A percentile compares a stretch with the other conserved stretches of the same genome.
phyloP scores from a whole-genome alignment of 2,888 invertebrate species.

The Augiades crinisus region DNA sequence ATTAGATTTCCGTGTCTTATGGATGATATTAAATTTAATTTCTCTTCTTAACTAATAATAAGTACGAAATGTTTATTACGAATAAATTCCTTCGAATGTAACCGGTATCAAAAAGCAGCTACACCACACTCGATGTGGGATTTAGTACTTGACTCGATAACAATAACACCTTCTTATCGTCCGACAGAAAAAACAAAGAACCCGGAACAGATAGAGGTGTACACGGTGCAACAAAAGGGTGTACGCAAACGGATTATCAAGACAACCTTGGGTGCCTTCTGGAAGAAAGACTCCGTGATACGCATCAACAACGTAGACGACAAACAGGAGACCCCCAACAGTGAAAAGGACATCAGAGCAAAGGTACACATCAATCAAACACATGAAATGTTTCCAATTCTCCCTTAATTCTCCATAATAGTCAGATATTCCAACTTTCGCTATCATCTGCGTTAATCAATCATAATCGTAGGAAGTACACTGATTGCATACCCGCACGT shows the following conservation, averaged over 20 bases:
- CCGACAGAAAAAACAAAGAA: constrained; percentile 87
- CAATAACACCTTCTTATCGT: constrained; percentile 33
- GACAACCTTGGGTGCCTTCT: constrained; percentile 84
- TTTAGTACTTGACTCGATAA: not conserved
- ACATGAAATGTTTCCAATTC: constrained; percentile 65
- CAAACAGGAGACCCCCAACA: constrained; percentile 85
- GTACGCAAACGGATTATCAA: constrained; percentile 82
- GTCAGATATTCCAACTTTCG: constrained; percentile 1
- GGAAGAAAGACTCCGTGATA: constrained; percentile 85
- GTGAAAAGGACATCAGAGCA: constrained; percentile 84
- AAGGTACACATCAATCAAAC: constrained; percentile 72
- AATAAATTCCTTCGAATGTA: too few species aligned
- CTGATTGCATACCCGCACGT: constrained; percentile 12
- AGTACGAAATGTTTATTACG: too few species aligned
- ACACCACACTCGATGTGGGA: not conserved
- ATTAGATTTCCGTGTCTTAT: too few species aligned
- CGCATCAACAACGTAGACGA: constrained; percentile 88
- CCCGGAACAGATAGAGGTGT: constrained; percentile 86
- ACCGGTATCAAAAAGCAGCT: too few species aligned
- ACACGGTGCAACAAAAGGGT: constrained; percentile 82
- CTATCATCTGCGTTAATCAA: constrained; percentile 7
- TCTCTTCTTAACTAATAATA: too few species aligned
- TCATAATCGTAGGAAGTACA: constrained; percentile 8
- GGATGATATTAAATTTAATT: too few species aligned
- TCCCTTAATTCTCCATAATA: not conserved